A percentile compares a stretch with the other conserved stretches of the same genome.
phyloP scores from a whole-genome alignment of 2,113 vertebrate species.

The Bagarius yarrelli region DNA sequence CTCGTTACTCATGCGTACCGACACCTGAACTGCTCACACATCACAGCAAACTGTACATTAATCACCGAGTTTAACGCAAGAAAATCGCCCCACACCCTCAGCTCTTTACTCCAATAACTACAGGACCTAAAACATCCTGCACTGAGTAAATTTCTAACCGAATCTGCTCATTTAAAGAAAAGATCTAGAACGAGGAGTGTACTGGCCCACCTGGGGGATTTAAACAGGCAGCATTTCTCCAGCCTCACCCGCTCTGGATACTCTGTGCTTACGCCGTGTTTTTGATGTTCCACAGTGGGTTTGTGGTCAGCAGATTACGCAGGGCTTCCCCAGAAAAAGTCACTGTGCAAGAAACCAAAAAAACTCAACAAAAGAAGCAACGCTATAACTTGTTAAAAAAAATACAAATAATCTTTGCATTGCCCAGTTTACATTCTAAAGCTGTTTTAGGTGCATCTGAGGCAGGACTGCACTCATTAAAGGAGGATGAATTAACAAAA shows the following conservation, averaged over 20 bases:
- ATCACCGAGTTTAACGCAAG: neutral
- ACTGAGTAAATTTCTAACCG: too few species aligned
- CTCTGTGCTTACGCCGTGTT: conserved; percentile 10
- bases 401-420: conserved; percentile 66
- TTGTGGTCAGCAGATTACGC: conserved; percentile 20
- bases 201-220: too few species aligned
- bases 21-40: neutral
- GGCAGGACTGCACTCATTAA: conserved; percentile 57
- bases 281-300: neutral
- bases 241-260: neutral
- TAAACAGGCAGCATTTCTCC: too few species aligned
- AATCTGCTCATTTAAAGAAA: too few species aligned
- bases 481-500: conserved; percentile 65
- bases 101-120: too few species aligned
- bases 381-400: conserved; percentile 31
- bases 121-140: too few species aligned
- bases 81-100: too few species aligned
- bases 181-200: too few species aligned
- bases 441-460: conserved; percentile 80
- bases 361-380: neutral
- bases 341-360: neutral
- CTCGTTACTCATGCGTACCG: neutral
- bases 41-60: neutral
- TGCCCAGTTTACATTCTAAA: conserved; percentile 91
- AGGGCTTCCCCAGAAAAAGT: conserved; percentile 25